Conservation (phyloP, 2,888 invertebrate genomes). For the Drosophila flavopinicola region DNA sequence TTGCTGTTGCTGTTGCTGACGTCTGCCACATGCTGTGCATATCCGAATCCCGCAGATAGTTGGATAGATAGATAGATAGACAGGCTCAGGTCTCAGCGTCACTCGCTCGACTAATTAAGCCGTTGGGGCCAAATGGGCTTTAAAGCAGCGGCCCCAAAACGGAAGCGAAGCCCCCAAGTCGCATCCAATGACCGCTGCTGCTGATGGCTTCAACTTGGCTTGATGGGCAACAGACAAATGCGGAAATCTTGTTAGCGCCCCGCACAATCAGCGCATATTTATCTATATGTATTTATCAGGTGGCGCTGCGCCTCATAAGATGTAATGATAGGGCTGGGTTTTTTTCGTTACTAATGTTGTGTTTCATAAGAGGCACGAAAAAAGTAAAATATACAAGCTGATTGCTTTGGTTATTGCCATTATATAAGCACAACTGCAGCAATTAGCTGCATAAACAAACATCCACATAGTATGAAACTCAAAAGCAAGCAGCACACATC, state of each 20-base stretch:
- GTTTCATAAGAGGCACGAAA: constrained; percentile 42
- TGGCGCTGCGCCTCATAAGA: constrained; percentile 32
- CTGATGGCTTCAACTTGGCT: constrained; percentile 2
- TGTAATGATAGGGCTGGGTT: constrained; percentile 51
- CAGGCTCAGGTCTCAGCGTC: constrained; percentile 39
- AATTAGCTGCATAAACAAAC: constrained; percentile 61
- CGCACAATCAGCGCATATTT: constrained; percentile 49
- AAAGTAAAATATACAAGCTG: constrained; percentile 21
- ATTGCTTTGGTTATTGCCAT: constrained; percentile 35
- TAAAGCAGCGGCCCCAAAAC: constrained; percentile 33
- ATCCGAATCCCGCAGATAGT: constrained; percentile 19
- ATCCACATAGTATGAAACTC: constrained; percentile 24
- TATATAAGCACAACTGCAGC: constrained; percentile 46
- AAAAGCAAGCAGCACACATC: constrained; percentile 32
- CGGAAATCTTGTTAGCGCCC: constrained; percentile 68
- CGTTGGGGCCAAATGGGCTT: constrained; percentile 40
- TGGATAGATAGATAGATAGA: constrained; percentile 27
- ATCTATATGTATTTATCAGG: constrained; percentile 45
- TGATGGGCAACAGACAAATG: constrained; percentile 59
- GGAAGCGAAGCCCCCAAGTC: constrained; percentile 55
- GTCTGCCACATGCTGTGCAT: constrained; percentile 50
- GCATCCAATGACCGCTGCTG: constrained; percentile 57
- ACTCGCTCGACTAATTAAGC: constrained; percentile 62
- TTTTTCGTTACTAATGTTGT: constrained; percentile 41
- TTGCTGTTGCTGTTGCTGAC: constrained; percentile 11